Evolutionary conservation across 2,113 vertebrate species (phyloP).

Genomic region (Solea solea): DNA sequence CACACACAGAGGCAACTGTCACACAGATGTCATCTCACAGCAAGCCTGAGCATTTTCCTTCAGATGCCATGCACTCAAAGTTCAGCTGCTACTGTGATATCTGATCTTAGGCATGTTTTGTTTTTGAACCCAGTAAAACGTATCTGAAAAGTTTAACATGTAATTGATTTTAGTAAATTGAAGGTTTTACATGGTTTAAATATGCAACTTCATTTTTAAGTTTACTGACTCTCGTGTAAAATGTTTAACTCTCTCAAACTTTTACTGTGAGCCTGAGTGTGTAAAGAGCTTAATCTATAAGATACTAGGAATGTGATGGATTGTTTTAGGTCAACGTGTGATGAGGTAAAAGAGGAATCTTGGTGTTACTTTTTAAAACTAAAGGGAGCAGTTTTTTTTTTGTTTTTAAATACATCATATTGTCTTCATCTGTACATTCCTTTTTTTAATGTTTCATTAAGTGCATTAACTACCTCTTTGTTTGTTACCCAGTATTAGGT

Average conservation of each 20-base stretch:
- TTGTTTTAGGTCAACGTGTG: conserved; percentile 1
- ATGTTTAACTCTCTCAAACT: not conserved
- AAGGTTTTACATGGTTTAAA: conserved; percentile 2
- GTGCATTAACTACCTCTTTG: conserved; percentile 47
- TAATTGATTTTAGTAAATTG: too few species aligned
- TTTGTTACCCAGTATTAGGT: conserved; percentile 3
- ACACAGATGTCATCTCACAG: conserved; percentile 28
- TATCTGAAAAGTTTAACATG: too few species aligned
- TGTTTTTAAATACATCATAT: not conserved
- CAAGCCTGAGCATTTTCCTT: conserved; percentile 43
- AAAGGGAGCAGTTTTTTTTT: conserved; percentile 7
- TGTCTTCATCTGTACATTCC: not conserved
- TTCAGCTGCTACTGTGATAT: conserved; percentile 56
- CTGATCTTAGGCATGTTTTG: conserved; percentile 24
- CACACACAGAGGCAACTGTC: conserved; percentile 13
- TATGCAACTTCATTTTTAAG: not conserved
- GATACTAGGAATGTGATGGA: conserved; percentile 7
- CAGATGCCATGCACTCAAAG: conserved; percentile 41
- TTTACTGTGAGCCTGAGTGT: not conserved
- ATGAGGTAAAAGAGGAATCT: not conserved
- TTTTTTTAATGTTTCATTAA: conserved; percentile 21
- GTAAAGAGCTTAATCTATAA: too few species aligned
- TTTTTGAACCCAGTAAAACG: too few species aligned
- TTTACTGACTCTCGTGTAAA: not conserved
- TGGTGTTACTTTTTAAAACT: not conserved